Evolutionary conservation across 2,888 invertebrate genomes (phyloP).

Genomic region (Oligia latruncula): DNA sequence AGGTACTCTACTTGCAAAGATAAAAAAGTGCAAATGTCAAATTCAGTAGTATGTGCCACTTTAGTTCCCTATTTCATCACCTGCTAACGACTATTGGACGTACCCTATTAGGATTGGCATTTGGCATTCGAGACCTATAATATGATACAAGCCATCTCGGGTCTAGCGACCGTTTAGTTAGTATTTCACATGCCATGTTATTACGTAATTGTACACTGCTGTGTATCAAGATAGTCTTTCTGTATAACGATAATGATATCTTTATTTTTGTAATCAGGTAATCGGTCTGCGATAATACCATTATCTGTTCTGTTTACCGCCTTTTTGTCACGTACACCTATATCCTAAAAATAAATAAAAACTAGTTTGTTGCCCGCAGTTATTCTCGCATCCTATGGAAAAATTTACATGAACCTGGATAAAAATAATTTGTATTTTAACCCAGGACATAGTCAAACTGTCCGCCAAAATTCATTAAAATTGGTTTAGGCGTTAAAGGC

Average conservation of each 20-base stretch:
- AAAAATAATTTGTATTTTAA: not conserved
- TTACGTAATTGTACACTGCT: conserved; percentile 7
- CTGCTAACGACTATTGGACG: not conserved
- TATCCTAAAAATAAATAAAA: conserved; percentile 19
- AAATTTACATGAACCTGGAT: too few relatives aligned
- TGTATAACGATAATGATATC: not conserved
- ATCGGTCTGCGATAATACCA: conserved; percentile 18
- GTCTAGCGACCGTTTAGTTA: not conserved
- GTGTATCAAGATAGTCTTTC: conserved; percentile 5
- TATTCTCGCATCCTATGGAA: not conserved
- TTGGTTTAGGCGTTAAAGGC: too few relatives aligned
- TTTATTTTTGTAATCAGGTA: not conserved
- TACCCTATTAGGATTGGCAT: conserved; percentile 14
- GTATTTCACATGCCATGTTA: conserved; percentile 26
- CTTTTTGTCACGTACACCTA: conserved; percentile 34
- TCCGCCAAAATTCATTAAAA: not conserved
- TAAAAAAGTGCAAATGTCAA: conserved; percentile 4
- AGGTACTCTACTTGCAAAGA: not conserved
- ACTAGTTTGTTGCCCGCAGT: not conserved
- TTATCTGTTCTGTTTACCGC: conserved; percentile 32
- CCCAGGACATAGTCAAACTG: not conserved
- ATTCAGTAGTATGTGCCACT: not conserved
- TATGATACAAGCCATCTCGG: not conserved
- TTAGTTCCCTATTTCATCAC: conserved; percentile 8
- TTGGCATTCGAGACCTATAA: conserved; percentile 9